Evolutionary conservation across 2,888 invertebrate genomes (phyloP).

Genomic region (Dasypolia templi): DNA sequence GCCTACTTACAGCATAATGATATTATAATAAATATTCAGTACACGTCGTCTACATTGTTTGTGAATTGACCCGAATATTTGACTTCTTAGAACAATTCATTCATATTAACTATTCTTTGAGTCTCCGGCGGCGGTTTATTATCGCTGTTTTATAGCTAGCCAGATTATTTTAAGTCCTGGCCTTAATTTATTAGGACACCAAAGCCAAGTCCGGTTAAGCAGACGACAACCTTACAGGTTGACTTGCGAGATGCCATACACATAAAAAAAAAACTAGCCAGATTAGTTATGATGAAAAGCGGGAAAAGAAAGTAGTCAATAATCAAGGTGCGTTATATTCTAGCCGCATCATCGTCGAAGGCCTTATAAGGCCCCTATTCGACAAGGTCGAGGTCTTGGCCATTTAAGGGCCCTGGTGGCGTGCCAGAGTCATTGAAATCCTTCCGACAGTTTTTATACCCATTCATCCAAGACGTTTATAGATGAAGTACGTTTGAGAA

Average conservation of each 20-base stretch:
- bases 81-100: constrained; percentile 17
- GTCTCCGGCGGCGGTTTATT: not conserved
- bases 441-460: constrained; percentile 45
- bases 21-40: constrained; percentile 25
- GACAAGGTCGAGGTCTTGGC: constrained; percentile 55
- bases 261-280: too few species aligned
- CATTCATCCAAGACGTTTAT: constrained; percentile 41
- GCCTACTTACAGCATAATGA: constrained; percentile 36
- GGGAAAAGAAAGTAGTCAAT: constrained; percentile 44
- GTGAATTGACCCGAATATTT: constrained; percentile 38
- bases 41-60: constrained; percentile 41
- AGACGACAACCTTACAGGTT: too few species aligned
- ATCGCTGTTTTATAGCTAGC: constrained; percentile 18
- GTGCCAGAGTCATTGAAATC: constrained; percentile 45
- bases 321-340: constrained; percentile 32
- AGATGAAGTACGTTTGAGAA: constrained; percentile 48
- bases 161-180: too few species aligned
- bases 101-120: constrained; percentile 27
- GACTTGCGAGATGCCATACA: too few species aligned
- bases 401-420: constrained; percentile 34
- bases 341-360: constrained; percentile 20
- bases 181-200: too few species aligned
- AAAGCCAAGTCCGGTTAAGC: too few species aligned
- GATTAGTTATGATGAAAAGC: constrained; percentile 11
- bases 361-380: constrained; percentile 41